Percentiles rank a stretch among this genome's conserved stretches.
These are phyloP conservation scores for Lampris incognitus DNA, from an alignment of 2,113 vertebrate species.

Conservation along the genomic window DNA sequence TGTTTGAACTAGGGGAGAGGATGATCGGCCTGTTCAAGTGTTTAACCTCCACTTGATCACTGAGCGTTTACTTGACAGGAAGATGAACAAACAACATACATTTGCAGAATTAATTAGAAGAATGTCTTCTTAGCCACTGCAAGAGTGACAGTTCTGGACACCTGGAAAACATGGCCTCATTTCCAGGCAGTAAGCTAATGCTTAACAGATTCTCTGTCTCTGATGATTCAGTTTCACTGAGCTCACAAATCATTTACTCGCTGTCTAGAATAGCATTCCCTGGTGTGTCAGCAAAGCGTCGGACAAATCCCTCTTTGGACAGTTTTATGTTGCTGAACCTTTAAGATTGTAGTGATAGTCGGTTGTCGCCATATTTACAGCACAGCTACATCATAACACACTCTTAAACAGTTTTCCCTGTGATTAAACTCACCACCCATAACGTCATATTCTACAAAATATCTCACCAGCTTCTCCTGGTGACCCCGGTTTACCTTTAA, in stretches of 20 bases:
- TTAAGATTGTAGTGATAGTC: constrained; percentile 45
- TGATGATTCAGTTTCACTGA: constrained; percentile 50
- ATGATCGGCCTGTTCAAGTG: too few relatives aligned
- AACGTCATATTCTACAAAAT: too few relatives aligned
- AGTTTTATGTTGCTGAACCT: constrained; percentile 17
- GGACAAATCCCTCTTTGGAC: constrained; percentile 6
- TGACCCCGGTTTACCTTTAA: background rate
- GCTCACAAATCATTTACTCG: constrained; percentile 73
- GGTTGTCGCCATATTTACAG: constrained; percentile 27
- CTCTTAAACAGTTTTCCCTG: background rate
- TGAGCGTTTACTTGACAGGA: background rate
- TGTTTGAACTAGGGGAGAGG: too few relatives aligned
- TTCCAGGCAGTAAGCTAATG: constrained; percentile 62
- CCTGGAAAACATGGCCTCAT: constrained; percentile 35
- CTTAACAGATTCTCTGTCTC: constrained; percentile 63
- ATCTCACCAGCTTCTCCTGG: too few relatives aligned
- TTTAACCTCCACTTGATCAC: background rate
- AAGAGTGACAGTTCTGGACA: background rate
- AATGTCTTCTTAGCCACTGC: too few relatives aligned
- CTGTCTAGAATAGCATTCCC: constrained; percentile 34
- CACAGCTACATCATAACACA: background rate
- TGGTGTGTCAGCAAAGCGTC: constrained; percentile 27
- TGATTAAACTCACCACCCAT: too few relatives aligned
- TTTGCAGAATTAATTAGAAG: background rate
- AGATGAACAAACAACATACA: constrained; percentile 1